These are phyloP conservation scores for Brachionus koreanus DNA, from an alignment of 1,140 invertebrate species.

Conservation along the genomic window DNA sequence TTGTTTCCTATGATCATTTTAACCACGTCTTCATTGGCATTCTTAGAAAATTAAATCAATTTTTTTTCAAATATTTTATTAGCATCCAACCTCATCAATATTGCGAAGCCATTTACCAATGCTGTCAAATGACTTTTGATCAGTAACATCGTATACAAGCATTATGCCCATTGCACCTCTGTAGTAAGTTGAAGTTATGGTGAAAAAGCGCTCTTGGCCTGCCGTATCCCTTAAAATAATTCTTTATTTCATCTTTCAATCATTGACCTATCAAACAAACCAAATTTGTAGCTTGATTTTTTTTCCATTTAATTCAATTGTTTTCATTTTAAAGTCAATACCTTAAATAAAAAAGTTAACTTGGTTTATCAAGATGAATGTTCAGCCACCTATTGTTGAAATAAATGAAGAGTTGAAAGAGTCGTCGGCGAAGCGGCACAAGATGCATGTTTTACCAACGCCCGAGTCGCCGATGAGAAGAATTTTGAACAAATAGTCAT, in stretches of 20 bases:
- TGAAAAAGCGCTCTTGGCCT: constrained; percentile 66
- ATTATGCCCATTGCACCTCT: constrained; percentile 77
- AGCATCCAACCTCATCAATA: constrained; percentile 75
- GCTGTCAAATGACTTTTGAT: constrained; percentile 96
- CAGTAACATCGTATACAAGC: constrained; percentile 96
- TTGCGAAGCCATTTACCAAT: constrained; percentile 97
- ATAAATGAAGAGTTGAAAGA: constrained; percentile 57
- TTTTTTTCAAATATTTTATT: neutral
- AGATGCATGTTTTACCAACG: constrained; percentile 87
- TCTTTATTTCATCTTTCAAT: neutral
- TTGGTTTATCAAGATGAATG: neutral
- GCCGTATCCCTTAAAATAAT: constrained; percentile 62
- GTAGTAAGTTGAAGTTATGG: constrained; percentile 67
- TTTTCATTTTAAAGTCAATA: constrained; percentile 63
- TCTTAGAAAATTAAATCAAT: constrained; percentile 61
- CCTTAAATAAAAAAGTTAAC: neutral
- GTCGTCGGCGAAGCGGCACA: constrained; percentile 91
- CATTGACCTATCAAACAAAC: constrained; percentile 43
- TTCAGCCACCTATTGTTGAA: constrained; percentile 26
- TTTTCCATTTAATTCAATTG: constrained; percentile 62
- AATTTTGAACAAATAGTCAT: constrained; percentile 68
- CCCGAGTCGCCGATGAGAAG: constrained; percentile 84
- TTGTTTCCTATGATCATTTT: constrained; percentile 99
- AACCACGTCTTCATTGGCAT: constrained; percentile 98
- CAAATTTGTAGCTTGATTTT: constrained; percentile 64